Percentiles rank a stretch among this genome's conserved stretches.
Conservation (phyloP, 2,113 vertebrate species). For the Gymnogyps californianus region DNA sequence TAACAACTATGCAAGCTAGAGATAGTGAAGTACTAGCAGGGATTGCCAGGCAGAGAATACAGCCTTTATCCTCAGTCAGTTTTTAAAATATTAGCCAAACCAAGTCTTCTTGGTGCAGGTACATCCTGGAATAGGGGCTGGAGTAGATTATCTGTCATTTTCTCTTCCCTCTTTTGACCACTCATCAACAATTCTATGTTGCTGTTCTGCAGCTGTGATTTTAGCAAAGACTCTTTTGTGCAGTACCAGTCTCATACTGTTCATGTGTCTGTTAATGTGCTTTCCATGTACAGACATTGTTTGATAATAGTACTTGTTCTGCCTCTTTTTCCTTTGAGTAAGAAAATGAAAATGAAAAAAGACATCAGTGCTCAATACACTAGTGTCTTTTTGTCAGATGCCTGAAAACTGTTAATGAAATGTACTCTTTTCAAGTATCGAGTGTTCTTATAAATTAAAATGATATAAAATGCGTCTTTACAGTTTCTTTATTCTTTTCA, state of each 20-base stretch:
- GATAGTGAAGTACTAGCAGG: not conserved
- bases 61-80: not conserved
- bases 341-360: not conserved
- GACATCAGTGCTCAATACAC: not conserved
- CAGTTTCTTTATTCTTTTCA: not conserved
- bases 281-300: not conserved
- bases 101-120: not conserved
- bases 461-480: not conserved
- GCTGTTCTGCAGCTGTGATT: not conserved
- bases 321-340: not conserved
- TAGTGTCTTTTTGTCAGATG: not conserved
- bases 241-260: not conserved
- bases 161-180: not conserved
- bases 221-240: not conserved
- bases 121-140: not conserved
- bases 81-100: not conserved
- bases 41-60: not conserved
- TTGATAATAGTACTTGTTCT: not conserved
- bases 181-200: not conserved
- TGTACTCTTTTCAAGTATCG: not conserved
- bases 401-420: not conserved
- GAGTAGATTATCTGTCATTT: not conserved
- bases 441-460: not conserved
- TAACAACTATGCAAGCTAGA: not conserved
- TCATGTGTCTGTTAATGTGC: not conserved